A percentile compares a stretch with the other conserved stretches of the same genome.
Conservation (phyloP, 2,888 invertebrate species). For the Melinaea menophilus region DNA sequence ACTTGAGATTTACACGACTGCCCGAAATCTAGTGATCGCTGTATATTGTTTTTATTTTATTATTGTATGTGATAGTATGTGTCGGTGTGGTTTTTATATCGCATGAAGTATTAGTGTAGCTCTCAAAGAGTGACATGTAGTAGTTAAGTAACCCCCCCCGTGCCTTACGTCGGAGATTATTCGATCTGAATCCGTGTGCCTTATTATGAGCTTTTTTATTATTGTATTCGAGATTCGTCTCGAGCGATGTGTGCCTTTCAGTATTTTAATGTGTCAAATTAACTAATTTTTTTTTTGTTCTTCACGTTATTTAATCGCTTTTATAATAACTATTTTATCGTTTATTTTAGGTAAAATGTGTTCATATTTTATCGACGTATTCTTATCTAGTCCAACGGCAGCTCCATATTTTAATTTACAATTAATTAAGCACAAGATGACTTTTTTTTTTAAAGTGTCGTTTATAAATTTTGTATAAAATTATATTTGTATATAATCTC, state of each 20-base stretch:
- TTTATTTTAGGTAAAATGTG: slow-evolving; percentile 30
- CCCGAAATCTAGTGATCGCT: not conserved
- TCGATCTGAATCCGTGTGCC: slow-evolving; percentile 29
- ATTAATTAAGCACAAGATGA: not conserved
- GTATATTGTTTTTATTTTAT: slow-evolving; percentile 1
- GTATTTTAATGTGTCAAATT: slow-evolving; percentile 16
- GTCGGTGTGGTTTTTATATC: too few species aligned
- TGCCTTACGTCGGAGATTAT: slow-evolving; percentile 54
- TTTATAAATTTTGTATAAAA: too few species aligned
- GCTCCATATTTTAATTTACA: slow-evolving; percentile 34
- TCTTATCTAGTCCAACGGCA: slow-evolving; percentile 46
- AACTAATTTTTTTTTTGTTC: not conserved
- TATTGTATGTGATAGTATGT: not conserved
- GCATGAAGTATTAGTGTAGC: not conserved
- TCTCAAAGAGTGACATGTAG: not conserved
- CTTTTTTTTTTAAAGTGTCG: too few species aligned
- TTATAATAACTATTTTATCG: not conserved
- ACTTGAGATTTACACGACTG: too few species aligned
- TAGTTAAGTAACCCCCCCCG: slow-evolving; percentile 29
- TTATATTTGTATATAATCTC: too few species aligned
- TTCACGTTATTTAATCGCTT: slow-evolving; percentile 12
- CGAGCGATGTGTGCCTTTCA: slow-evolving; percentile 5
- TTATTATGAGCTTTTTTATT: slow-evolving; percentile 10
- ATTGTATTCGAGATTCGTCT: not conserved
- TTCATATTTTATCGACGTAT: slow-evolving; percentile 34